Conservation (phyloP, 2,113 vertebrate species). For the Lophotis ruficrista region DNA sequence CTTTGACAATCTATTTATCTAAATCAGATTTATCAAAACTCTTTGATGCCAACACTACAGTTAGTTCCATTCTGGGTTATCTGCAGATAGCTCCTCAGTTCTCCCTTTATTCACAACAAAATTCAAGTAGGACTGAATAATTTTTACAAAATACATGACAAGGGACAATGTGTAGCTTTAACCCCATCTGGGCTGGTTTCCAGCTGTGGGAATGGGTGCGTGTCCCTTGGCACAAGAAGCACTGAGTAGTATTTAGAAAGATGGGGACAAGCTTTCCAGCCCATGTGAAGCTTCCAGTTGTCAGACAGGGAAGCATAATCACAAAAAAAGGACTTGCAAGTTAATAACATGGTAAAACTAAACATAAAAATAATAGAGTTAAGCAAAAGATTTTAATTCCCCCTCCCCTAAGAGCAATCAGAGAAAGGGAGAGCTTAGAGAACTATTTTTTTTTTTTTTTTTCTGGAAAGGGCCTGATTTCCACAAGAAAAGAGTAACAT, state of each 20-base stretch:
- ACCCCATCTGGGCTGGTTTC: rapidly evolving
- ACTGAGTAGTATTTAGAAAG: background rate
- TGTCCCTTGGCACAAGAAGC: background rate
- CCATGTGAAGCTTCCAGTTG: background rate
- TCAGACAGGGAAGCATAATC: background rate
- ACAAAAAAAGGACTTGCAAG: background rate
- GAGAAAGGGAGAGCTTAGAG: background rate
- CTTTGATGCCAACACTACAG: background rate
- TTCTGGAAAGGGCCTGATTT: background rate
- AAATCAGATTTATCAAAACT: background rate
- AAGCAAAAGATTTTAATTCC: background rate
- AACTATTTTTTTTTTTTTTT: no score
- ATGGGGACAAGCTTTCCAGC: rapidly evolving
- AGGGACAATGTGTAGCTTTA: background rate
- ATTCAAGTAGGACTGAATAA: background rate
- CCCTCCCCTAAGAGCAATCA: background rate
- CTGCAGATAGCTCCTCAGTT: background rate
- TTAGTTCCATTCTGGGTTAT: background rate
- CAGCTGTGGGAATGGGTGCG: rapidly evolving
- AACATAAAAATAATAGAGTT: background rate
- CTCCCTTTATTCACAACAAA: background rate
- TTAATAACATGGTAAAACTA: background rate
- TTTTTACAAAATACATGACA: rapidly evolving
- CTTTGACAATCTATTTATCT: background rate
- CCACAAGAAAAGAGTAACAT: background rate